phyloP scores from a whole-genome alignment of 1,140 invertebrate species.

The Bombus breviceps region DNA sequence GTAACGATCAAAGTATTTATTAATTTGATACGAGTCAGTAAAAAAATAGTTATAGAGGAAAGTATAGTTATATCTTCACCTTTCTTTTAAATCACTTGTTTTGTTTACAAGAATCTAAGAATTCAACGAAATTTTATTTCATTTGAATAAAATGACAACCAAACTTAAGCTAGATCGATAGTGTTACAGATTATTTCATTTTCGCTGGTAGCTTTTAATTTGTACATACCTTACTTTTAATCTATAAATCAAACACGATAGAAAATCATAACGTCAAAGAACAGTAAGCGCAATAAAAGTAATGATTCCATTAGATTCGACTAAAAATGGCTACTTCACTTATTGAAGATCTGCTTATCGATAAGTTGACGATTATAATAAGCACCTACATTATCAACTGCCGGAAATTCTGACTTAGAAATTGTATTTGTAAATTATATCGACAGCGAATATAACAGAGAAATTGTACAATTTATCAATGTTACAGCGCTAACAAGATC shows the following conservation, averaged over 20 bases:
- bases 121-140: not conserved
- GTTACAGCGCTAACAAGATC: not conserved
- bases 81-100: not conserved
- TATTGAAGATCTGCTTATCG: conserved; percentile 2
- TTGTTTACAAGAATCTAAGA: conserved; percentile 14
- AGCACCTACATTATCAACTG: not conserved
- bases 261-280: conserved; percentile 9
- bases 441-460: not conserved
- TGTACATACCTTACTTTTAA: not conserved
- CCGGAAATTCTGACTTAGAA: not conserved
- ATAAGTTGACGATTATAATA: not conserved
- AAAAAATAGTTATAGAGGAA: not conserved
- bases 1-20: not conserved
- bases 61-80: not conserved
- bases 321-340: conserved; percentile 22
- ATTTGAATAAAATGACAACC: not conserved
- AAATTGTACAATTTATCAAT: not conserved
- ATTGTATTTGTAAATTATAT: not conserved
- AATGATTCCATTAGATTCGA: conserved; percentile 4
- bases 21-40: not conserved
- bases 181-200: not conserved
- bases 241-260: not conserved
- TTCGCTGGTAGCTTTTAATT: not conserved
- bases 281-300: not conserved
- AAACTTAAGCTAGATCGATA: not conserved